Conservation (phyloP, 2,113 vertebrate species). For the Pithys albifrons region DNA sequence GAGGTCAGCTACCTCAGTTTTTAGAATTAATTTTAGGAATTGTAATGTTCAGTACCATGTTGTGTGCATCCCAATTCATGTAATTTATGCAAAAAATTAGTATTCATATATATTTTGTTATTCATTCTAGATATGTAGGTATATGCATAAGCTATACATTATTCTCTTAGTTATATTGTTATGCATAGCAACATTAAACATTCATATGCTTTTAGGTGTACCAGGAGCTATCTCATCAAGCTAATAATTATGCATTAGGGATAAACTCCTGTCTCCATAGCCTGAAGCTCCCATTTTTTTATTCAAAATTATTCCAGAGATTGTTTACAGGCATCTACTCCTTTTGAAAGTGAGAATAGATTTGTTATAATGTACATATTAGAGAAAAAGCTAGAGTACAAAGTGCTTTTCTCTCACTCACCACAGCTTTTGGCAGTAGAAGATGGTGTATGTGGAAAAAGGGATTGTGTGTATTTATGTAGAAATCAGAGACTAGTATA, state of each 20-base stretch:
- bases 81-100: background rate
- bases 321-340: background rate
- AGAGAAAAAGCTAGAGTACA: background rate
- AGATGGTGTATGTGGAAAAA: background rate
- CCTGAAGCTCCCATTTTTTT: background rate
- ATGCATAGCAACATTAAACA: background rate
- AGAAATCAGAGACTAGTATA: background rate
- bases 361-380: background rate
- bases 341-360: background rate
- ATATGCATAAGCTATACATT: background rate
- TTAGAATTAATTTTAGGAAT: background rate
- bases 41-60: background rate
- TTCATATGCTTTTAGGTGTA: background rate
- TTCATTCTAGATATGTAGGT: background rate
- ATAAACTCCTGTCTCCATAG: background rate
- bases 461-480: background rate
- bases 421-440: background rate
- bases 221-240: slow-evolving; percentile 12
- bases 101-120: background rate
- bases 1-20: background rate
- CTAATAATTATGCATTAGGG: slow-evolving; percentile 14
- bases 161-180: background rate
- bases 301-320: background rate
- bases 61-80: background rate
- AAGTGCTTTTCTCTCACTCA: background rate